Evolutionary conservation across 30 jellyfish, hydroid and myxozoan genomes (phyloP).

Genomic region (Turritopsis dohrnii): DNA sequence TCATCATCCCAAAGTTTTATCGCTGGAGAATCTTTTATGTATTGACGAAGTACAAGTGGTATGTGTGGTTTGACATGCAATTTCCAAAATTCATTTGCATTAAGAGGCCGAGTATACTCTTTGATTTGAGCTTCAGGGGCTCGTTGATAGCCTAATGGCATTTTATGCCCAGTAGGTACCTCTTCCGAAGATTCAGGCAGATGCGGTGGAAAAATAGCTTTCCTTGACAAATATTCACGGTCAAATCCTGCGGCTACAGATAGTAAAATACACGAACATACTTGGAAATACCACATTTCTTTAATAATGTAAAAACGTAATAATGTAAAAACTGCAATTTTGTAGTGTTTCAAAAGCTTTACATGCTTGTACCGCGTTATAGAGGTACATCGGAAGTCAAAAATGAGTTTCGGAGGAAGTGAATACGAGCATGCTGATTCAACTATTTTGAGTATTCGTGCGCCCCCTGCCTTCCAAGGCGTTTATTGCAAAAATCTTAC

Average conservation of each 20-base stretch:
- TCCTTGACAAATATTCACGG: background rate
- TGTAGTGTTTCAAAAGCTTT: too few relatives aligned
- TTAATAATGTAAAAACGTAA: too few relatives aligned
- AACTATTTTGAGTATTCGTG: too few relatives aligned
- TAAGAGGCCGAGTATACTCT: constrained; percentile 50
- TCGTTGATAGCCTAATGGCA: constrained; percentile 75
- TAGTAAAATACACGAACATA: background rate
- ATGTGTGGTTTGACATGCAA: constrained; percentile 52
- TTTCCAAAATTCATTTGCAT: constrained; percentile 61
- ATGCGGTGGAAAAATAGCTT: constrained; percentile 29
- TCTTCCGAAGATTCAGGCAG: constrained; percentile 33
- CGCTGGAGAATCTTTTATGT: constrained; percentile 69
- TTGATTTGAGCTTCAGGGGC: constrained; percentile 69
- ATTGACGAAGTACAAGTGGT: constrained; percentile 59
- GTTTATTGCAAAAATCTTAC: too few relatives aligned
- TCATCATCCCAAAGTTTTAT: constrained; percentile 56
- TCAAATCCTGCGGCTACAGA: background rate
- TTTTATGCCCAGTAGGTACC: constrained; percentile 47
- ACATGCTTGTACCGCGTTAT: too few relatives aligned
- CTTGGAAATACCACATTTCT: background rate
- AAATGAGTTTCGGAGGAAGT: too few relatives aligned
- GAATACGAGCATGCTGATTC: too few relatives aligned
- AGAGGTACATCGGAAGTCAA: too few relatives aligned
- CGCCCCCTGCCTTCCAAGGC: too few relatives aligned
- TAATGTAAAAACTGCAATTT: too few relatives aligned